Conservation (phyloP, 2,888 invertebrate genomes). For the Linnaemya tessellans region DNA sequence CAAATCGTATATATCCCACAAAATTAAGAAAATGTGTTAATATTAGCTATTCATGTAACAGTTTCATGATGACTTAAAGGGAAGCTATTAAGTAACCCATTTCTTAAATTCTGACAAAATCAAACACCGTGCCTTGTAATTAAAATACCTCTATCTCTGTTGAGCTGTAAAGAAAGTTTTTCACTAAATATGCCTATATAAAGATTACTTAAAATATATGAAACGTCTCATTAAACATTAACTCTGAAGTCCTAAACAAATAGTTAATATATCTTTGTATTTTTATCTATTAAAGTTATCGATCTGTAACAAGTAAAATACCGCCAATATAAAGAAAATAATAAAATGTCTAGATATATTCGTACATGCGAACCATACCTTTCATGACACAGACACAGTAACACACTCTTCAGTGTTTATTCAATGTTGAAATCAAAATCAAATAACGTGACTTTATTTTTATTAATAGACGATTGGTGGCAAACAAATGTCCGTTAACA, state of each 20-base stretch:
- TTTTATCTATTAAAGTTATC: neutral
- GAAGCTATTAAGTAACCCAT: too few species aligned
- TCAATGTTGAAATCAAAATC: conserved; percentile 37
- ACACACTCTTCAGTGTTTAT: conserved; percentile 15
- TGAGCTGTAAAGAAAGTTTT: too few species aligned
- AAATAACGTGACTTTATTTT: conserved; percentile 55
- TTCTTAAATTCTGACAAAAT: too few species aligned
- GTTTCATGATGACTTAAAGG: too few species aligned
- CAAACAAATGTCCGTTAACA: conserved; percentile 7
- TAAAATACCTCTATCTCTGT: too few species aligned
- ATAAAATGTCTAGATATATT: neutral
- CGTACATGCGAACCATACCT: neutral
- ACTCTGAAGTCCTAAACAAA: conserved; percentile 16
- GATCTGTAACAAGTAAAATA: neutral
- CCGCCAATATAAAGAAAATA: neutral
- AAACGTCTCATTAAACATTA: conserved; percentile 7
- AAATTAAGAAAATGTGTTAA: too few species aligned
- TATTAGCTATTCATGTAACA: too few species aligned
- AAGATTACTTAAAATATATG: neutral
- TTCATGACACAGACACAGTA: neutral
- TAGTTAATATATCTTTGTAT: neutral
- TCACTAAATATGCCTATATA: too few species aligned
- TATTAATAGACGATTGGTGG: conserved; percentile 54
- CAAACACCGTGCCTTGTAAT: too few species aligned
- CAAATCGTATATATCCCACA: too few species aligned